phyloP scores from a whole-genome alignment of 2,888 invertebrate species.

The Drosophila subsilvestris region DNA sequence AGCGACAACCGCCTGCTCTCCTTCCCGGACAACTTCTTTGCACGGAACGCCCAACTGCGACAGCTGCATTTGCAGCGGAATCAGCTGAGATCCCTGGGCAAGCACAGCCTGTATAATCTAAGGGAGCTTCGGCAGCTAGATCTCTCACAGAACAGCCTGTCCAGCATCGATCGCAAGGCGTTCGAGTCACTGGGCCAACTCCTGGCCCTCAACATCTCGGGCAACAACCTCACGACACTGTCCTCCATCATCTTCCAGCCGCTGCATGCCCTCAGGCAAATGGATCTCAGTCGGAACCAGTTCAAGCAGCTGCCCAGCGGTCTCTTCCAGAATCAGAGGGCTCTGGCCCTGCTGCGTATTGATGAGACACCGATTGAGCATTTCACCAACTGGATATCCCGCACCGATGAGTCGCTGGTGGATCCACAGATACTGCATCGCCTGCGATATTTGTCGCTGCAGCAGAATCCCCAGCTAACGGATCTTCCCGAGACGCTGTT shows the following conservation, averaged over 20 bases:
- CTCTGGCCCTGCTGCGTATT: slow-evolving; percentile 86
- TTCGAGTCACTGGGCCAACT: slow-evolving; percentile 88
- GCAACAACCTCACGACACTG: slow-evolving; percentile 85
- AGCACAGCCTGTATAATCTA: slow-evolving; percentile 90
- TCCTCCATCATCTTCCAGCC: slow-evolving; percentile 85
- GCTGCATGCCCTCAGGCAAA: slow-evolving; percentile 84
- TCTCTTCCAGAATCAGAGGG: slow-evolving; percentile 87
- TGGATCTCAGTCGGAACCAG: slow-evolving; percentile 86
- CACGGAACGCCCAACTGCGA: slow-evolving; percentile 85
- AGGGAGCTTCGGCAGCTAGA: slow-evolving; percentile 88
- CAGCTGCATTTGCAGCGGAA: slow-evolving; percentile 76
- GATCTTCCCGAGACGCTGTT: slow-evolving; percentile 88
- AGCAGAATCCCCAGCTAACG: slow-evolving; percentile 86
- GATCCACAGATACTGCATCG: slow-evolving; percentile 85
- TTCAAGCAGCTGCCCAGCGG: slow-evolving; percentile 86
- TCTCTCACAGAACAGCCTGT: slow-evolving; percentile 86
- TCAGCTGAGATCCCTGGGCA: slow-evolving; percentile 76
- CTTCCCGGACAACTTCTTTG: slow-evolving; percentile 91
- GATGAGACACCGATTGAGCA: slow-evolving; percentile 88
- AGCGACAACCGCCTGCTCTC: slow-evolving; percentile 88
- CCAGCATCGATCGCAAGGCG: slow-evolving; percentile 87
- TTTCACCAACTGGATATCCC: slow-evolving; percentile 85
- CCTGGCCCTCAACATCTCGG: slow-evolving; percentile 86
- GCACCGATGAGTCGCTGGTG: slow-evolving; percentile 84
- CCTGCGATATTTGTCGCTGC: slow-evolving; percentile 87